phyloP scores from a whole-genome alignment of 2,888 invertebrate species.

The Bugula neritina region DNA sequence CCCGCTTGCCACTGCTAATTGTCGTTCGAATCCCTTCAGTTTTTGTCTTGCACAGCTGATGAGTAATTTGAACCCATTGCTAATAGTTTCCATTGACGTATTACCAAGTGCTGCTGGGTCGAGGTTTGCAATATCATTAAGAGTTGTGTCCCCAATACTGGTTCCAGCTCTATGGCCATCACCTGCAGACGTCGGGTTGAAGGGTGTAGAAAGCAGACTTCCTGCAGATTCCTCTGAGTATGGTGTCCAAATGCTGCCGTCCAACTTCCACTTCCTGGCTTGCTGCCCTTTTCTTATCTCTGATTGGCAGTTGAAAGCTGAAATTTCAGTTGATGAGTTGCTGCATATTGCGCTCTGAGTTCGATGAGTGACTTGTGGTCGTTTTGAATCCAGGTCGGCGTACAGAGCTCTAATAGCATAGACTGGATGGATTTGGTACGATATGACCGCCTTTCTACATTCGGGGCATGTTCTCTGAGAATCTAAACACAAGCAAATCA shows the following conservation, averaged over 20 bases:
- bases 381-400: neutral
- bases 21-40: neutral
- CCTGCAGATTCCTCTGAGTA: neutral
- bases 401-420: neutral
- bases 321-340: neutral
- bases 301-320: neutral
- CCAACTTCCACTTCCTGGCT: neutral
- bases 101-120: neutral
- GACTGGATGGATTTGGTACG: neutral
- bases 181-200: neutral
- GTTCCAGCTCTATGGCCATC: neutral
- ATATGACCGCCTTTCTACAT: neutral
- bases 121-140: too few species aligned
- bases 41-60: neutral
- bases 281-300: neutral
- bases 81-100: neutral
- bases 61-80: neutral
- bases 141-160: neutral
- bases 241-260: neutral
- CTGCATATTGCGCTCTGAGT: too few species aligned
- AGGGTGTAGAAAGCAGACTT: neutral
- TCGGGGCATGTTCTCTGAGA: neutral
- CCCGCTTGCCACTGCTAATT: neutral
- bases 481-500: neutral
- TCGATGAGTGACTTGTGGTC: neutral